These are phyloP conservation scores for Strix occidentalis DNA, from an alignment of 2,797 vertebrate genomes.

Conservation along the genomic window DNA sequence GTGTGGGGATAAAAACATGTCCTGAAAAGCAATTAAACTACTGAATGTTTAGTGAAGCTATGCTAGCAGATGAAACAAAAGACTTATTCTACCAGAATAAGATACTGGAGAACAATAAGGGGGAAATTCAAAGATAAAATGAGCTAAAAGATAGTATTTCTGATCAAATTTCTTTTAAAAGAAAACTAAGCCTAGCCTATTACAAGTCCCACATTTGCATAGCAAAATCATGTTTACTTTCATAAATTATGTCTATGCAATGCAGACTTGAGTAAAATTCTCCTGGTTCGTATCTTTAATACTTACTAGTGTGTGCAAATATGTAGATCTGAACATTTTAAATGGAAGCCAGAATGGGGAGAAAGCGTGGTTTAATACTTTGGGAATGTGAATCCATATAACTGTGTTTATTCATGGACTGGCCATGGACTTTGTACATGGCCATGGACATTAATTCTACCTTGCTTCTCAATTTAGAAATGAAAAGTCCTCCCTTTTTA, in stretches of 20 bases:
- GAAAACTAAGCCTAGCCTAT: background rate
- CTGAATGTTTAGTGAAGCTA: background rate
- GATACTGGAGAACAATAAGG: background rate
- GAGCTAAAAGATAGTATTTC: background rate
- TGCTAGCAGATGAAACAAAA: background rate
- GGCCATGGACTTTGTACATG: background rate
- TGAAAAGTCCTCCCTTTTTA: background rate
- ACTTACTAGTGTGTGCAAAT: background rate
- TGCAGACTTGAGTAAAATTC: background rate
- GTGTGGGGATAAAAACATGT: background rate
- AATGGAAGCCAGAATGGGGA: background rate
- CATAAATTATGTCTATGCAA: background rate
- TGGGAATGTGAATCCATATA: background rate
- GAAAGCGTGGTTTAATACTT: background rate
- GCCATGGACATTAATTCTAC: background rate
- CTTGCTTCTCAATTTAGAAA: background rate
- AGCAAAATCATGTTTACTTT: background rate
- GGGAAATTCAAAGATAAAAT: background rate
- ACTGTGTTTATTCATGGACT: background rate
- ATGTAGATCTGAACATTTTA: background rate
- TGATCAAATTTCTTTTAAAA: background rate
- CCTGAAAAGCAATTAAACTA: constrained; percentile 15
- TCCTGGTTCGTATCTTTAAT: background rate
- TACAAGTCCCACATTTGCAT: background rate
- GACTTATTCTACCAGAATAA: background rate